Evolutionary conservation across 2,888 invertebrate species (phyloP).

Genomic region (Pasiphila rectangulata): DNA sequence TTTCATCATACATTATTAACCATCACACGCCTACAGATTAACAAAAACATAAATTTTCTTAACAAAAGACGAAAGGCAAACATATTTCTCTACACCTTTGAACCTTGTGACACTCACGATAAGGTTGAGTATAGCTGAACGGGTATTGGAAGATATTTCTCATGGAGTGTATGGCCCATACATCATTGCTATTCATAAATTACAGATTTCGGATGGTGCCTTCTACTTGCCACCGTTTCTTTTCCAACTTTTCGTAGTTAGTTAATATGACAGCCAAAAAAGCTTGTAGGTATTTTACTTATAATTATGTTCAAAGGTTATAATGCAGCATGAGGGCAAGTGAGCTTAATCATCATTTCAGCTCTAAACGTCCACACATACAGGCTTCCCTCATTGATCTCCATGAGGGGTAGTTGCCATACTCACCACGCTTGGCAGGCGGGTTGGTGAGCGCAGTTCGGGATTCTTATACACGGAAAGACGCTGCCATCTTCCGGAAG

Average conservation of each 20-base stretch:
- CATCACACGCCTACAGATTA: slow-evolving; percentile 50
- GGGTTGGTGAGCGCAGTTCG: no score
- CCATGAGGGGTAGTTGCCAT: no score
- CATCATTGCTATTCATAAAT: slow-evolving; percentile 66
- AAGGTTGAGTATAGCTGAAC: slow-evolving; percentile 28
- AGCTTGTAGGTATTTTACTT: no score
- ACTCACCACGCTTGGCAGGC: no score
- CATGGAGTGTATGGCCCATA: slow-evolving; percentile 45
- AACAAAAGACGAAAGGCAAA: slow-evolving; percentile 36
- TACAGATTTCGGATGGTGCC: slow-evolving; percentile 50
- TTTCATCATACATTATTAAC: slow-evolving; percentile 54
- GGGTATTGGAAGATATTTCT: slow-evolving; percentile 10
- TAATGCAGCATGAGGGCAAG: no score
- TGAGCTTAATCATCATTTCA: no score
- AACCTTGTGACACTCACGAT: slow-evolving; percentile 7
- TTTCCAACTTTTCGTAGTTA: slow-evolving; percentile 1
- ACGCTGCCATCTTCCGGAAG: no score
- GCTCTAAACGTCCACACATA: no score
- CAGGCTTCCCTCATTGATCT: no score
- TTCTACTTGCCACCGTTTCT: slow-evolving; percentile 41
- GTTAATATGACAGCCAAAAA: neutral
- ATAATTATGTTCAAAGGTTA: no score
- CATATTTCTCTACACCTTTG: neutral
- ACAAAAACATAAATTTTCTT: slow-evolving; percentile 45
- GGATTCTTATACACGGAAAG: no score